Base-by-base conservation (phyloP, 2,797 vertebrate genomes). In the Pangasius djambal region DNA sequence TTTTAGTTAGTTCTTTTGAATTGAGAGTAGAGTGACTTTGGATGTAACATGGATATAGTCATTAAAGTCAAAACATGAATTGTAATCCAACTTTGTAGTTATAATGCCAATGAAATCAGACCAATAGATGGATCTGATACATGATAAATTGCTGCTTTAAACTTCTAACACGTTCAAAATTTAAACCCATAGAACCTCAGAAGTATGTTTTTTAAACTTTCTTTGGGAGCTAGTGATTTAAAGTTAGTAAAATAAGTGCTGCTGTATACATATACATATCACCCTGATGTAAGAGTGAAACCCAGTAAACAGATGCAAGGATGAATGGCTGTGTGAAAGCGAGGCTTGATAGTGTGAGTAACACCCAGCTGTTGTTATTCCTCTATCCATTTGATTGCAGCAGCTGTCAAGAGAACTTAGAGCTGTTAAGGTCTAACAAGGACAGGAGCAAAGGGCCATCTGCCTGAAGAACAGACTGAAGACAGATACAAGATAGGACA, bases 331-430 rank as follows among this genome's bases (percentile, higher is more conserved):
- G 72, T n/a, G 57, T 81, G 88, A 89, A 88, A 65, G 65, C 4
- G 37, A 88, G 82, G 81, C 82, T 86, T 86, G 65, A 83, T 82
- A 89, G 74, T 83, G 78, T 61, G 22, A 15, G 79, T 87, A 89
- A 90, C 89, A 88, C 67, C 92, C 92, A 91, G 92, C 91, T 93
- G 92, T 92, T 93, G 87, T 92, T 92, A 91, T 92, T 91, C 84
- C 89, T 91, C 87, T 91, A 78, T 91, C 78, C 83, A 89, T 93
- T 91, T 90, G 90, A 86, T 91, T 91, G 89, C 78, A 82, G 89
- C 92, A 92, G 91, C 91, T 93, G 92, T 91, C 90, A 88, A 65
- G 89, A 92, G 85, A 91, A 91, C 89, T 88, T 91, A 86, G 81
- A 86, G 78, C 85, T 89, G 89, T 86, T 91, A 89, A 89, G 89